Evolutionary conservation across 2,888 invertebrate genomes (phyloP).

Genomic region (Oligia strigilis): DNA sequence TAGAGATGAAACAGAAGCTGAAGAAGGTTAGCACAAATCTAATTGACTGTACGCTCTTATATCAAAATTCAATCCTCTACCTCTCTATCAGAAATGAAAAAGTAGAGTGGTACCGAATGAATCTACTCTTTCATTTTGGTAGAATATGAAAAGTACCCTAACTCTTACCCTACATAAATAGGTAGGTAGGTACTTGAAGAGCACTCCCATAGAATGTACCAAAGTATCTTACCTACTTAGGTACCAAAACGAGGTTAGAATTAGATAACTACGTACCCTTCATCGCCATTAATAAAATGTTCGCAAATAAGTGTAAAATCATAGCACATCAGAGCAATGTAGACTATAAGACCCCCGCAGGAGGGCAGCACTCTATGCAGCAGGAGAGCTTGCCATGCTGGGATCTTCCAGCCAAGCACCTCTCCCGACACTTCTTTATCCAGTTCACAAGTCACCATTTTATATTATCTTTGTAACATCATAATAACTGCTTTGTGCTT

Average conservation of each 20-base stretch:
- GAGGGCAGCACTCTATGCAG: slow-evolving; percentile 85
- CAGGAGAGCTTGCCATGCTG: slow-evolving; percentile 85
- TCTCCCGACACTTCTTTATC: slow-evolving; percentile 85
- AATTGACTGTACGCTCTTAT: neutral
- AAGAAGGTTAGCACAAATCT: neutral
- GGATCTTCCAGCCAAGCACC: slow-evolving; percentile 83
- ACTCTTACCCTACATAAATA: neutral
- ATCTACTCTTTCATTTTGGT: neutral
- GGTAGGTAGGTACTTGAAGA: neutral
- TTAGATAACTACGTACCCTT: slow-evolving; percentile 81
- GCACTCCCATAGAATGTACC: neutral
- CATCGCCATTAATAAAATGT: slow-evolving; percentile 91
- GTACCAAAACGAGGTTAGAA: slow-evolving; percentile 4
- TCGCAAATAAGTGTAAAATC: slow-evolving; percentile 92
- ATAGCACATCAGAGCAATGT: slow-evolving; percentile 92
- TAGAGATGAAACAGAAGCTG: neutral
- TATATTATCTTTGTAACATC: slow-evolving; percentile 50
- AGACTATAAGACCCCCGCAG: slow-evolving; percentile 91
- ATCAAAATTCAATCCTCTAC: neutral
- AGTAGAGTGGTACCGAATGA: neutral
- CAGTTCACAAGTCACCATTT: slow-evolving; percentile 86
- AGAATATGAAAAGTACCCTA: neutral
- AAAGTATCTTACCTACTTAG: neutral
- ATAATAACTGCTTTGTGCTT: slow-evolving; percentile 8
- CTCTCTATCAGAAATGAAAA: neutral